Conservation (phyloP, 2,113 vertebrate genomes). For the Ceuthmochares aereus region DNA sequence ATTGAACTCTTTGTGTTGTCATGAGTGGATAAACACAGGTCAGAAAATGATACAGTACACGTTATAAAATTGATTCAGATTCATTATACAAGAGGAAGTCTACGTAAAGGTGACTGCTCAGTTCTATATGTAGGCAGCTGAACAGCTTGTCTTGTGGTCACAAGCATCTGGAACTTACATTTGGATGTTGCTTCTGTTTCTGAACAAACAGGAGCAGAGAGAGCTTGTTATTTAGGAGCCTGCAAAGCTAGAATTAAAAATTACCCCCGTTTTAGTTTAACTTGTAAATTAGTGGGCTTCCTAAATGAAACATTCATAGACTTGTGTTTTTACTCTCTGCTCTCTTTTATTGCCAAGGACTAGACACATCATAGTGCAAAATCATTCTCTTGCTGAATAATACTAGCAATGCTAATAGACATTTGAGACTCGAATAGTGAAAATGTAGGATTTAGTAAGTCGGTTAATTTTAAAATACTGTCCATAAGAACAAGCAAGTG, state of each 20-base stretch:
- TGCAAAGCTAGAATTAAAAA: background rate
- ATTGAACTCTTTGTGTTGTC: background rate
- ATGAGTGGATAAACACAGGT: background rate
- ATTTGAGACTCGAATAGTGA: background rate
- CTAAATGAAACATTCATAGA: background rate
- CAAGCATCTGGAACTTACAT: background rate
- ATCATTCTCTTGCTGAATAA: background rate
- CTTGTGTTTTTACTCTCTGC: background rate
- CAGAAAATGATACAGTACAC: too few relatives aligned
- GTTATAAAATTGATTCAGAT: background rate
- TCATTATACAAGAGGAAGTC: background rate
- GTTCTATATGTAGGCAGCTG: background rate
- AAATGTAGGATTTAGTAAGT: background rate
- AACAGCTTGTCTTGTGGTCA: background rate
- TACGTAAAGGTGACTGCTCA: background rate
- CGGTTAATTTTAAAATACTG: background rate
- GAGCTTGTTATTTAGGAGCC: background rate
- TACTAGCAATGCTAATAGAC: background rate
- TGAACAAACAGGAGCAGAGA: background rate
- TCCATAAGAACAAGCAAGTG: background rate
- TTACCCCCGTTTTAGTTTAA: background rate
- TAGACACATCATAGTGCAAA: background rate
- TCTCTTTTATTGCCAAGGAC: background rate
- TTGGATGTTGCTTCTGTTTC: background rate
- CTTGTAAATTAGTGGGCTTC: background rate